Evolutionary conservation across 92 coral and sea anemone genomes (phyloP).

Genomic region (Hydrozoanthus gracilis): DNA sequence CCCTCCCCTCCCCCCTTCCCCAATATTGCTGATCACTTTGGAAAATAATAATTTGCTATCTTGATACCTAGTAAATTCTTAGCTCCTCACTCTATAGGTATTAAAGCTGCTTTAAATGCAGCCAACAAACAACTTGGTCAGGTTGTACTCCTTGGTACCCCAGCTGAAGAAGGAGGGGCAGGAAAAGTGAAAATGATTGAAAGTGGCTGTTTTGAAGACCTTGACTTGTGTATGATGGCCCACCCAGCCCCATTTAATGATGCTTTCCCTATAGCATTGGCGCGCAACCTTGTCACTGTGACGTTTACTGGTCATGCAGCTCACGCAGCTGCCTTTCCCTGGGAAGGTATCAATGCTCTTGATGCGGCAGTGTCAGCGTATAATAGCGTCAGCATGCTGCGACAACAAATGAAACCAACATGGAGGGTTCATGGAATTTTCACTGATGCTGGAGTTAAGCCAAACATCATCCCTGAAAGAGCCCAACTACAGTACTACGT

Average conservation of each 20-base stretch:
- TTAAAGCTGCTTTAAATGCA: constrained; percentile 81
- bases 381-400: constrained; percentile 73
- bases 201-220: constrained; percentile 79
- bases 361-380: constrained; percentile 94
- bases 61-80: too few species aligned
- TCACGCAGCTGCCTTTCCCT: constrained; percentile 94
- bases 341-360: constrained; percentile 94
- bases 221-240: constrained; percentile 94
- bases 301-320: constrained; percentile 86
- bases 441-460: constrained; percentile 92
- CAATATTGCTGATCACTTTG: too few species aligned
- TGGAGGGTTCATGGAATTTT: constrained; percentile 89
- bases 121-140: constrained; percentile 59
- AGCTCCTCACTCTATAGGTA: constrained; percentile 54
- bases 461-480: constrained; percentile 91
- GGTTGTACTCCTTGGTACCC: constrained; percentile 88
- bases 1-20: too few species aligned
- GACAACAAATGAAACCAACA: constrained; percentile 96
- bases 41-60: too few species aligned
- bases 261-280: constrained; percentile 53
- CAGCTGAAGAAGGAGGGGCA: constrained; percentile 91
- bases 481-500: constrained; percentile 60
- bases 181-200: constrained; percentile 83
- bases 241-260: constrained; percentile 78
- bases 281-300: constrained; percentile 54